A percentile compares a stretch with the other conserved stretches of the same genome.
These are phyloP conservation scores for Colletes collaris DNA, from an alignment of 2,888 invertebrate genomes.

Conservation along the genomic window DNA sequence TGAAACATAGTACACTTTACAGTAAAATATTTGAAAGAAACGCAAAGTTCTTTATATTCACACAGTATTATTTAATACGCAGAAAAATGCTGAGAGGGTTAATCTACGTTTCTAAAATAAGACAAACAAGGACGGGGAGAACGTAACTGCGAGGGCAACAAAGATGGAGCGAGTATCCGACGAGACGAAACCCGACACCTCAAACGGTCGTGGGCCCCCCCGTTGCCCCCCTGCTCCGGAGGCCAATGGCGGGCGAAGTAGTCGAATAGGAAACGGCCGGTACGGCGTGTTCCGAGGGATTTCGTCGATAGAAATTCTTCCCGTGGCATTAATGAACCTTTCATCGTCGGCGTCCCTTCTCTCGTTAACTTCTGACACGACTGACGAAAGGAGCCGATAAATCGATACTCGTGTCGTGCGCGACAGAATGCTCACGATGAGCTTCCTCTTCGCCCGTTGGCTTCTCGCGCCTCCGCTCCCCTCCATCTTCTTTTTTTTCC, in stretches of 20 bases:
- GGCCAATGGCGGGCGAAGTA: background rate
- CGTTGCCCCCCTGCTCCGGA: background rate
- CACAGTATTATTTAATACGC: too few relatives aligned
- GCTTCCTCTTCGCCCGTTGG: constrained; percentile 9
- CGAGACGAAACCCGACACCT: too few relatives aligned
- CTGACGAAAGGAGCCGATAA: constrained; percentile 31
- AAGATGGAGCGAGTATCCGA: too few relatives aligned
- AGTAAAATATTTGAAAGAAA: too few relatives aligned
- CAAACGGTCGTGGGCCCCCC: too few relatives aligned
- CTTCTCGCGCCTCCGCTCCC: background rate
- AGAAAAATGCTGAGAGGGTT: too few relatives aligned
- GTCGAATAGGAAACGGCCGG: background rate
- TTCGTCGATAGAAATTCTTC: constrained; percentile 29
- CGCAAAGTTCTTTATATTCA: too few relatives aligned
- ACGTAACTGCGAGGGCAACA: too few relatives aligned
- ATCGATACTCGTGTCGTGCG: constrained; percentile 48
- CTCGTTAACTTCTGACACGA: constrained; percentile 46
- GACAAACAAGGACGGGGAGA: too few relatives aligned
- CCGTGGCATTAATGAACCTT: constrained; percentile 16
- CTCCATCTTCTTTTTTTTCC: constrained; percentile 14
- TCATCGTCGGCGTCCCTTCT: constrained; percentile 15
- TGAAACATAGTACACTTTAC: too few relatives aligned
- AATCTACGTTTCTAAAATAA: too few relatives aligned
- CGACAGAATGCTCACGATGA: constrained; percentile 30
- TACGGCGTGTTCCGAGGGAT: constrained; percentile 23